Base-by-base conservation (phyloP, 2,113 vertebrate species). In the Columbina picui region DNA sequence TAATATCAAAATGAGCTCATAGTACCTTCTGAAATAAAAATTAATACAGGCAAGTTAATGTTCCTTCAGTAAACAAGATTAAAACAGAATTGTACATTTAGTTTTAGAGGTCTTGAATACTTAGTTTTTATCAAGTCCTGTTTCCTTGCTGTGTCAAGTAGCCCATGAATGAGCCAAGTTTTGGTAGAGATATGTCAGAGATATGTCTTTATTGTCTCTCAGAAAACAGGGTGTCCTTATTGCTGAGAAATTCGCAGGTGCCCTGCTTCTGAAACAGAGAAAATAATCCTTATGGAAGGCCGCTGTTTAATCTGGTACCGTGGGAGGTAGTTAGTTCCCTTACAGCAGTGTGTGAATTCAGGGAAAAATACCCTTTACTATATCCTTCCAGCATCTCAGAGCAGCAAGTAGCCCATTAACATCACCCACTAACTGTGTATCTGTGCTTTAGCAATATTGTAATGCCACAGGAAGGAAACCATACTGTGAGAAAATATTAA, bases 21-120 rank as follows among this genome's bases (percentile, higher is more conserved):
- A 80, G 20, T 21, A 63, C 71, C 47, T 88, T 89, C 60, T 61
- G 67, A 94, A 87, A 65, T 49, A 74, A 59, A 74, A 89, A 53
- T 59, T 30, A 65, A 61, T 57, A 32, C 8, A 67, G n/a, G 14
- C 12, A 55, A 77, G 50, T 67, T 80, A 76, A 80, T 80, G 83
- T 43, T 77, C 27, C 55, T 77, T 81, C 80, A 55, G 12, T 67
- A 69, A 60, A 61, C 60, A 90, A 75, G 85, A 93, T 59, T 25
- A 70, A 73, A 74, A 13, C 25, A 41, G 41, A 77, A 65, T 43
- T 53, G n/a, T 52, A 50, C 49, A 29, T 56, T 74, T 56, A 22
- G 12, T 63, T 92, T 76, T 38, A 29, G 71, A 74, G 14, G 14
- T 80, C 80, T 83, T 19, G 39, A 61, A 39, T n/a, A 16, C 49